Evolutionary conservation across 1,140 invertebrate genomes (phyloP).

Genomic region (Drosophila chauvacae): DNA sequence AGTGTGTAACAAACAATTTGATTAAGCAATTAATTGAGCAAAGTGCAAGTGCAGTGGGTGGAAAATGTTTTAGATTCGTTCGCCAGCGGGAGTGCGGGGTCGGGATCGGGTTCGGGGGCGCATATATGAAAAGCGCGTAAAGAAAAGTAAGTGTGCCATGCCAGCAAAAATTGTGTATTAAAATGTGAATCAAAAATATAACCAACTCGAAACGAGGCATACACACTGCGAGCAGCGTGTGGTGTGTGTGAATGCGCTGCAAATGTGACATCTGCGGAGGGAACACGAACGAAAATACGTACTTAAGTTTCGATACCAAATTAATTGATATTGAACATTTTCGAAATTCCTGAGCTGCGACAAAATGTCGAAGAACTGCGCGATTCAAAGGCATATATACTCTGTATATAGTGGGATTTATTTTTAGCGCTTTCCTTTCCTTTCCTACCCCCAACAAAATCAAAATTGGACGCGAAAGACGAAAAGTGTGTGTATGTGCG

Average conservation of each 20-base stretch:
- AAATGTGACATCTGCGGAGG: slow-evolving; percentile 54
- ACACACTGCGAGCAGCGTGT: slow-evolving; percentile 54
- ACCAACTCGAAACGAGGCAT: slow-evolving; percentile 74
- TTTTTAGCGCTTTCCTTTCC: slow-evolving; percentile 31
- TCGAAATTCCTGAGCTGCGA: slow-evolving; percentile 57
- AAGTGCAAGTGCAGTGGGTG: slow-evolving; percentile 81
- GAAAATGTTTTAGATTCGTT: slow-evolving; percentile 72
- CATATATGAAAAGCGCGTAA: slow-evolving; percentile 75
- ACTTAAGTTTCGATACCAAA: slow-evolving; percentile 40
- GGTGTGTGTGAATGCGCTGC: slow-evolving; percentile 1
- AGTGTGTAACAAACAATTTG: slow-evolving; percentile 69
- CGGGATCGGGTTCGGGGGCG: slow-evolving; percentile 34
- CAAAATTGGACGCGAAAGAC: slow-evolving; percentile 45
- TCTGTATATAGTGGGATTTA: slow-evolving; percentile 51
- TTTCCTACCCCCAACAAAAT: slow-evolving; percentile 13
- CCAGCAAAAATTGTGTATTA: slow-evolving; percentile 70
- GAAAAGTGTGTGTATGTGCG: slow-evolving; percentile 32
- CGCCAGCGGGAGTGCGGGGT: slow-evolving; percentile 17
- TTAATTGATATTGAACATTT: slow-evolving; percentile 77
- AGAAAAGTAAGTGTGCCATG: slow-evolving; percentile 78
- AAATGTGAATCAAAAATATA: slow-evolving; percentile 73
- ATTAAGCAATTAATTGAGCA: slow-evolving; percentile 80
- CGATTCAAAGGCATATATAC: slow-evolving; percentile 52
- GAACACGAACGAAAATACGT: slow-evolving; percentile 18
- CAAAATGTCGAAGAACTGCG: slow-evolving; percentile 75